A percentile compares a stretch with the other conserved stretches of the same genome.
These are phyloP conservation scores for Lasioglossum vierecki DNA, from an alignment of 2,888 invertebrate species.

Conservation along the genomic window DNA sequence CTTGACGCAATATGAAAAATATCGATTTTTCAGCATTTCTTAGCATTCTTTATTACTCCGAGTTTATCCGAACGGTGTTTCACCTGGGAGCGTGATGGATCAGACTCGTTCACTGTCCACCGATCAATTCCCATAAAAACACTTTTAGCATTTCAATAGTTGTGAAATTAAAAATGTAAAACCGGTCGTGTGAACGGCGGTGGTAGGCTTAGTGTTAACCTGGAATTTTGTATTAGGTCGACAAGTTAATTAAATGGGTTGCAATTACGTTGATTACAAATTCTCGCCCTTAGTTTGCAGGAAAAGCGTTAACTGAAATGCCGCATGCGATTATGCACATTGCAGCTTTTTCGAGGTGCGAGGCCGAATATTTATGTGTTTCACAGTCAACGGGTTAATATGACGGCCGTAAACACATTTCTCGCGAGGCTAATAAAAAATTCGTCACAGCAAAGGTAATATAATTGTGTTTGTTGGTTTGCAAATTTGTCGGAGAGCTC, in stretches of 20 bases:
- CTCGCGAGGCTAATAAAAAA: background rate
- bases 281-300: background rate
- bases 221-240: too few relatives aligned
- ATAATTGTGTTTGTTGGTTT: background rate
- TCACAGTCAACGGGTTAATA: background rate
- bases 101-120: too few relatives aligned
- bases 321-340: background rate
- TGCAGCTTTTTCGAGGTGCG: background rate
- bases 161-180: too few relatives aligned
- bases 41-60: too few relatives aligned
- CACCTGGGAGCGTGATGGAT: too few relatives aligned
- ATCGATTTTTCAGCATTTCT: background rate
- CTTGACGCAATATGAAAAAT: background rate
- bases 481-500: conserved; percentile 17
- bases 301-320: background rate
- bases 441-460: background rate
- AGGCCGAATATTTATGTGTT: background rate
- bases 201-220: too few relatives aligned
- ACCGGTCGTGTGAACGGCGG: too few relatives aligned
- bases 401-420: background rate
- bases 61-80: too few relatives aligned
- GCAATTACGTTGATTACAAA: background rate
- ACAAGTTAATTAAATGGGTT: too few relatives aligned
- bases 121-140: too few relatives aligned
- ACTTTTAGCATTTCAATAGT: too few relatives aligned